Evolutionary conservation across 2,797 vertebrate genomes (phyloP).

Genomic region (Sebastes reedi): DNA sequence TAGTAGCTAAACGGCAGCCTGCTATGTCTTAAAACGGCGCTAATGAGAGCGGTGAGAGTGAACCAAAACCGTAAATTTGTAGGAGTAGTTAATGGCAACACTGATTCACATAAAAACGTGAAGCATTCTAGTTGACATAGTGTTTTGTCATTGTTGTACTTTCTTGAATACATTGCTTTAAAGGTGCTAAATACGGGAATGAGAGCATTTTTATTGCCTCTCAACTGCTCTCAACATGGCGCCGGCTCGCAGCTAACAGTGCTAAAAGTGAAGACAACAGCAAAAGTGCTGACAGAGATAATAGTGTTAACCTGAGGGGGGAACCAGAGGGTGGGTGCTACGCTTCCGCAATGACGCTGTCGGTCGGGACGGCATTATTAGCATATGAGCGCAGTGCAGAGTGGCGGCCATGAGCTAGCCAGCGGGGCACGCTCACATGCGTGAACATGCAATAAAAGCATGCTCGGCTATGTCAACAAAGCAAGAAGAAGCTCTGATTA

Average conservation of each 20-base stretch:
- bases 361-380: not conserved
- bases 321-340: not conserved
- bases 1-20: not conserved
- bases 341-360: not conserved
- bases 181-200: not conserved
- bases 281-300: not conserved
- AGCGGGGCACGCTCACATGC: no score
- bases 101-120: not conserved
- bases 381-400: no score
- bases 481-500: no score
- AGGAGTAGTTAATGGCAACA: not conserved
- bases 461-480: no score
- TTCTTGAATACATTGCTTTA: not conserved
- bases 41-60: not conserved
- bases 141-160: not conserved
- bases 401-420: no score
- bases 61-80: not conserved
- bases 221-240: not conserved
- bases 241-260: not conserved
- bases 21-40: not conserved
- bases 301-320: accelerated
- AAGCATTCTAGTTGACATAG: no score
- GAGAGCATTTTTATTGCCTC: not conserved
- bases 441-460: no score
- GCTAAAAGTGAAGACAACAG: not conserved